Evolutionary conservation across 2,113 vertebrate genomes (phyloP).

Genomic region (Oryzias celebensis): DNA sequence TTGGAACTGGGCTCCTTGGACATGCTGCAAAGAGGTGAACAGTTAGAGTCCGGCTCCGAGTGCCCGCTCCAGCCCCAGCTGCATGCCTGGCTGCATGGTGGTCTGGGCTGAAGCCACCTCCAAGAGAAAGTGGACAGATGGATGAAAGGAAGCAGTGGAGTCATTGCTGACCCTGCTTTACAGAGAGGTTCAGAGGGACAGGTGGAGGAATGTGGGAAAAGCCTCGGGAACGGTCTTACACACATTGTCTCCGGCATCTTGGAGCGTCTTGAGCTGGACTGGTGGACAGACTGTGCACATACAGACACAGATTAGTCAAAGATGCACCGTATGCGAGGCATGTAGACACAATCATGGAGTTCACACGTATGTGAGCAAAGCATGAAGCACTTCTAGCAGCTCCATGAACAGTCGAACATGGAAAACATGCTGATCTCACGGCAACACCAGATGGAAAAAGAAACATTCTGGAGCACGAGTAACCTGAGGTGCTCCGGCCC

Average conservation of each 20-base stretch:
- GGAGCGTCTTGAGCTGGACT: conserved; percentile 69
- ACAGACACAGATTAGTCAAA: conserved; percentile 73
- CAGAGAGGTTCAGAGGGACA: conserved; percentile 36
- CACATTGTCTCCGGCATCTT: conserved; percentile 81
- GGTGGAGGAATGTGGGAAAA: conserved; percentile 55
- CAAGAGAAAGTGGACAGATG: conserved; percentile 43
- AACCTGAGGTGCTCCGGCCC: no score
- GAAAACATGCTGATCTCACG: no score
- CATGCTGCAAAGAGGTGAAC: conserved; percentile 68
- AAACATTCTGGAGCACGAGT: no score
- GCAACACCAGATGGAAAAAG: no score
- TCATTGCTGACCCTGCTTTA: conserved; percentile 28
- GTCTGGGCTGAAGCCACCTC: conserved; percentile 63
- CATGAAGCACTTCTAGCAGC: no score
- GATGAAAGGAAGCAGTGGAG: conserved; percentile 27
- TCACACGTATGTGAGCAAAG: no score
- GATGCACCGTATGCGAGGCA: conserved; percentile 2
- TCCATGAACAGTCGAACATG: no score
- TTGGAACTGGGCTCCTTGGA: conserved; percentile 80
- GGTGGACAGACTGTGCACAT: conserved; percentile 72
- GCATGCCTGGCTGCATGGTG: conserved; percentile 73
- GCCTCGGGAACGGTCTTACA: conserved; percentile 75
- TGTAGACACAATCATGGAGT: no score
- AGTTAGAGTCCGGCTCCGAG: conserved; percentile 45
- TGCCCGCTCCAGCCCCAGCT: conserved; percentile 66